Evolutionary conservation across 2,888 invertebrate genomes (phyloP), one percentile per base, ranked within the genome.

Genomic region (Acleris laterana): DNA sequence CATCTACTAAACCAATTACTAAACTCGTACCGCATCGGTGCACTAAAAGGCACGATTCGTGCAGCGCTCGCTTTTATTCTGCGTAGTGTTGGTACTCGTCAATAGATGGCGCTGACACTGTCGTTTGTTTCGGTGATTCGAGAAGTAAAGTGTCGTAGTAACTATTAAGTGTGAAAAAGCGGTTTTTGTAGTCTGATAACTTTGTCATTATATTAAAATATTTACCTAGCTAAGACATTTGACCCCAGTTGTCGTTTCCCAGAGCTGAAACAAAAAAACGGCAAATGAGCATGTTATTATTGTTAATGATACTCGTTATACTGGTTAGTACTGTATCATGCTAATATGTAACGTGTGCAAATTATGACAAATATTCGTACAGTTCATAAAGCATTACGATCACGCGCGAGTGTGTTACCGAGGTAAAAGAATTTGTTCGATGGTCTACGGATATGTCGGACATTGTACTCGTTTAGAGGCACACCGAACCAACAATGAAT

Each of bases 171-270:
- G 13, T 13, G 0, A 38, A 38, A 38, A 38, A 38, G 4, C 38
- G 3, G 13, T 38, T 38, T 32, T 38, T 38, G 4, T 32, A 3
- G 11, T 38, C 4, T 13, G 11, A 13, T 13, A 1, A 13, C 4
- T 38, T 38, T 38, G 19, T 13, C n/a, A 13, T 25, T 44, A 13
- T 22, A 55, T 2, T n/a, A 13, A 32, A 64, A 61, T 68, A 62
- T 42, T 76, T 93, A 97, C 97, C 96, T 97, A 79, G 97, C 97
- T 95, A 97, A 94, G 84, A 97, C 97, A 95, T 96, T 97, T 82
- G 97, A 96, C 83, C 97, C 96, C 76, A 97, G 94, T 89, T 96
- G 96, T 84, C 96, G 94, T 90, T 96, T 96, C 76, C 95, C 95
- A 82, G 96, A 95, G 88, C 97, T 97, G 95, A 77, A 96, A 91